Percentiles rank a stretch among this genome's conserved stretches.
Evolutionary conservation across 2,797 vertebrate genomes (phyloP).

Genomic region (Coluber constrictor): DNA sequence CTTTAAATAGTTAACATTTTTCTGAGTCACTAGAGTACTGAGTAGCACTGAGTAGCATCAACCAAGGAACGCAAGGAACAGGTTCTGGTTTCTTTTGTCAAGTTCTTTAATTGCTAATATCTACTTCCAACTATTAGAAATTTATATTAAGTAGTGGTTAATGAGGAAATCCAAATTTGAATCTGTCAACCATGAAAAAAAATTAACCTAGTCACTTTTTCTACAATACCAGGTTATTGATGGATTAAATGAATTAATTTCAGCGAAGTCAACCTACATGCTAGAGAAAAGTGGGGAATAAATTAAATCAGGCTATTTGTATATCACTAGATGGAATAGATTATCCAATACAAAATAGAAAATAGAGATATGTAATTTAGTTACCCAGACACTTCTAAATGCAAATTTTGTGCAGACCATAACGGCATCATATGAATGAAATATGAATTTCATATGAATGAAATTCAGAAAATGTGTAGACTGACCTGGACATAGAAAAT

Average conservation of each 20-base stretch:
- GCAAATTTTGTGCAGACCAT: background rate
- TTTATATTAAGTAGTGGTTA: background rate
- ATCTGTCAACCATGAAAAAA: background rate
- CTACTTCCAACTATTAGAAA: background rate
- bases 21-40: background rate
- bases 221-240: background rate
- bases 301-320: background rate
- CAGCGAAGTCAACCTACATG: background rate
- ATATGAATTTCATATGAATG: background rate
- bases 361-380: background rate
- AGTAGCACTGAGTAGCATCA: background rate
- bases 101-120: background rate
- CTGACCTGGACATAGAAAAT: background rate
- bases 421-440: background rate
- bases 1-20: background rate
- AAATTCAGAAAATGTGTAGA: background rate
- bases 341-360: background rate
- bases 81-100: background rate
- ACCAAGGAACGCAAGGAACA: background rate
- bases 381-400: background rate
- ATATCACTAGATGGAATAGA: background rate
- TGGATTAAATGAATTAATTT: background rate
- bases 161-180: background rate
- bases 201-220: background rate
- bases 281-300: background rate